phyloP scores from a whole-genome alignment of 2,888 invertebrate species.

The Rhamphomyia laevipes region DNA sequence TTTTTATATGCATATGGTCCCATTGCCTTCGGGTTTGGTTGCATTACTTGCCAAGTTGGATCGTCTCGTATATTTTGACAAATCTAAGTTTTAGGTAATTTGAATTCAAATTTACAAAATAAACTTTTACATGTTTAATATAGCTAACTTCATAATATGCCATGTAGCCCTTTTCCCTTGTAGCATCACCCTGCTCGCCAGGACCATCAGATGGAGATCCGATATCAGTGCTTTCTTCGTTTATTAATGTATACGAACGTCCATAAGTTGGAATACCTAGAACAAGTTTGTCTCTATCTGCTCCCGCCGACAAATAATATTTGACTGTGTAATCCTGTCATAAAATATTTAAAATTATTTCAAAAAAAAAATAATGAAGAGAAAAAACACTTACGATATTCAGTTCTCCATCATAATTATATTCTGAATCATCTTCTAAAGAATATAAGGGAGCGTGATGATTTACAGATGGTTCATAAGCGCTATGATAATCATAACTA shows the following conservation, averaged over 20 bases:
- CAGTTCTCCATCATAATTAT: conserved; percentile 75
- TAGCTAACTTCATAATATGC: conserved; percentile 78
- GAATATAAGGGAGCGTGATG: conserved; percentile 82
- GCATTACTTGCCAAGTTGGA: conserved; percentile 65
- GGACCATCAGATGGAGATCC: conserved; percentile 84
- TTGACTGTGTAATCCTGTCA: conserved; percentile 71
- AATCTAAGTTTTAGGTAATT: conserved; percentile 44
- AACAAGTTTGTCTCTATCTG: conserved; percentile 66
- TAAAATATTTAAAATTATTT: not conserved
- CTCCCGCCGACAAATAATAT: conserved; percentile 68
- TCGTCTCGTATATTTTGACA: conserved; percentile 69
- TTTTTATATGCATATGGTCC: conserved; percentile 80
- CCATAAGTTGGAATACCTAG: conserved; percentile 85
- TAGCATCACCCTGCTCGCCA: conserved; percentile 81
- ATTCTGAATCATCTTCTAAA: conserved; percentile 65
- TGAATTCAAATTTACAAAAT: not conserved
- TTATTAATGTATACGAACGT: conserved; percentile 77
- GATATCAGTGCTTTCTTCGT: conserved; percentile 72
- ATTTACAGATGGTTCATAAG: conserved; percentile 81
- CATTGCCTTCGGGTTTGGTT: conserved; percentile 70
- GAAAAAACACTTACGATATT: conserved; percentile 69
- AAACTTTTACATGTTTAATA: not conserved
- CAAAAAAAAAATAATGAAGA: not conserved
- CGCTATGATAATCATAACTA: conserved; percentile 87
- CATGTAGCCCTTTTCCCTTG: conserved; percentile 83